Percentiles rank a stretch among this genome's conserved stretches.
phyloP scores from a whole-genome alignment of 2,888 invertebrate species.

The Eumacrocentrus americanus region DNA sequence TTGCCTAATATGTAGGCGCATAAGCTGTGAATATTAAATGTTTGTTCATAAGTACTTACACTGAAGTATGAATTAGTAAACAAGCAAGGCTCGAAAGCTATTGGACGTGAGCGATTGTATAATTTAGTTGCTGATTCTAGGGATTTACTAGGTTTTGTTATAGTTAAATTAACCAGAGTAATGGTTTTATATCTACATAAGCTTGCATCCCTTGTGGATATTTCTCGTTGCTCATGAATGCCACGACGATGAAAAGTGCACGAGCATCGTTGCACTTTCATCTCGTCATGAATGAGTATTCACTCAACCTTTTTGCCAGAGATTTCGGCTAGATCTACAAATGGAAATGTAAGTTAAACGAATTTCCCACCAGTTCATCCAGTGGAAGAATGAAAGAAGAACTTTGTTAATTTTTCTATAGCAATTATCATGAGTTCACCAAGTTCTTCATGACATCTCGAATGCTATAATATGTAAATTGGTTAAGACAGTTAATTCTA shows the following conservation, averaged over 20 bases:
- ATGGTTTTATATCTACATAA: not conserved
- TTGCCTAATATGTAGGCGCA: too few species aligned
- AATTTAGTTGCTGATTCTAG: too few species aligned
- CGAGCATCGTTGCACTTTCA: conserved; percentile 10
- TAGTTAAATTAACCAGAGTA: too few species aligned
- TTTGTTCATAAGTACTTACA: too few species aligned
- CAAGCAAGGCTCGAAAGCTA: too few species aligned
- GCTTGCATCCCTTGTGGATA: not conserved
- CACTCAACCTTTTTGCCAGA: not conserved
- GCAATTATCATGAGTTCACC: not conserved
- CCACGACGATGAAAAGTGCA: conserved; percentile 2
- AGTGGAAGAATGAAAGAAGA: not conserved
- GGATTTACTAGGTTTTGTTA: too few species aligned
- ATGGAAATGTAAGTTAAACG: not conserved
- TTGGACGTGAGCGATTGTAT: too few species aligned
- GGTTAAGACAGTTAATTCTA: not conserved
- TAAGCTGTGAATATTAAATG: too few species aligned
- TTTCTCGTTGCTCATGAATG: conserved; percentile 5
- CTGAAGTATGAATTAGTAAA: too few species aligned
- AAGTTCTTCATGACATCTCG: not conserved
- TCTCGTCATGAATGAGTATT: conserved; percentile 9
- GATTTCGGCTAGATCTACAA: not conserved
- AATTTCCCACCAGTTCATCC: not conserved
- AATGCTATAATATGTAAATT: not conserved
- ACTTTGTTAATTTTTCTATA: too few species aligned